Evolutionary conservation across 2,888 invertebrate genomes (phyloP).

Genomic region (Nomada ferruginata): DNA sequence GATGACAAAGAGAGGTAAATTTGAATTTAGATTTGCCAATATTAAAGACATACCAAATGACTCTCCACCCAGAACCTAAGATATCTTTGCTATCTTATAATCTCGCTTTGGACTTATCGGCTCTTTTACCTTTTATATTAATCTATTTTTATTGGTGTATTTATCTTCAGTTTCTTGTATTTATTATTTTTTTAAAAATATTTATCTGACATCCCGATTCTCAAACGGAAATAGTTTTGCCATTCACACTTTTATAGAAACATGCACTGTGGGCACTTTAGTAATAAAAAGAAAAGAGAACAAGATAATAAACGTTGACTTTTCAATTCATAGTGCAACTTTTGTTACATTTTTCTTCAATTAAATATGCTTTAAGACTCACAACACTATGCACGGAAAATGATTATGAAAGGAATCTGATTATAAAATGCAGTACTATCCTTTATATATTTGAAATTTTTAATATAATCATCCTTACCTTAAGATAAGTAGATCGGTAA

Average conservation of each 20-base stretch:
- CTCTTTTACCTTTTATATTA: slow-evolving; percentile 61
- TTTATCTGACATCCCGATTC: slow-evolving; percentile 76
- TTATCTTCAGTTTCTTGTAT: slow-evolving; percentile 61
- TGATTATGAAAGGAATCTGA: background rate
- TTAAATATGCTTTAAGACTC: slow-evolving; percentile 2
- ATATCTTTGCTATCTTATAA: slow-evolving; percentile 62
- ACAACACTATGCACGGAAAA: slow-evolving; percentile 10
- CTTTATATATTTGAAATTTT: background rate
- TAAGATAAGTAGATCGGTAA: background rate
- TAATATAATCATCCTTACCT: slow-evolving; percentile 1
- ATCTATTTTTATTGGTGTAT: slow-evolving; percentile 65
- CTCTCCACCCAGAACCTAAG: slow-evolving; percentile 70
- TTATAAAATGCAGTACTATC: slow-evolving; percentile 7
- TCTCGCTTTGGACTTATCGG: slow-evolving; percentile 63
- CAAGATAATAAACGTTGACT: slow-evolving; percentile 23
- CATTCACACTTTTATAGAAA: slow-evolving; percentile 42
- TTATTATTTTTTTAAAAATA: slow-evolving; percentile 61
- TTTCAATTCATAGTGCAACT: background rate
- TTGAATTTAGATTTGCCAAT: slow-evolving; percentile 26
- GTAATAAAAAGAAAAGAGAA: slow-evolving; percentile 21
- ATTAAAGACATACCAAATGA: slow-evolving; percentile 47
- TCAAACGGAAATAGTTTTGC: slow-evolving; percentile 51
- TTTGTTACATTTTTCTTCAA: background rate
- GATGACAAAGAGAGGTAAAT: slow-evolving; percentile 26
- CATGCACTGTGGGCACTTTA: slow-evolving; percentile 18